Base-by-base conservation (phyloP, 2,797 vertebrate genomes). In the Cirrhinus mrigala region DNA sequence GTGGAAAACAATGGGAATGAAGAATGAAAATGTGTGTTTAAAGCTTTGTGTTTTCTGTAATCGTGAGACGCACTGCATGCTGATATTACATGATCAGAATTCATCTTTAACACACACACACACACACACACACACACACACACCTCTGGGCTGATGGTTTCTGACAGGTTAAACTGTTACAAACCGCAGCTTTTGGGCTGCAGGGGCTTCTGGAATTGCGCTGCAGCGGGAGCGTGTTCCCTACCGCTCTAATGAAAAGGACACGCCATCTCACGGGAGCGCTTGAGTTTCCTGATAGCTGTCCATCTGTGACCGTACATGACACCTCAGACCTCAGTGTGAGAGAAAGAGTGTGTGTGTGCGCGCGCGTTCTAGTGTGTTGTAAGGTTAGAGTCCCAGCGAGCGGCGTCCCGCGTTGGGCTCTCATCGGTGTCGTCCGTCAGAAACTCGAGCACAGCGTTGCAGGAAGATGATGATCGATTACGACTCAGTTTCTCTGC, bases 281-380 rank as follows among this genome's bases (percentile, higher is more conserved):
- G 94, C 94, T 97, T 95, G 85, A 0, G 80, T 96, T 97, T 95
- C 91, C 93, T 93, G 93, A 91, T 93, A 95, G 95, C 94, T 94
- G 94, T 95, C 92, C 91, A 93, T 94, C 94, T 95, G 94, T 93
- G 93, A 92, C 91, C 84, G 90, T 79, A 64, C 75, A 82, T 82
- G 88, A 91, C 91, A 76, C 82, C 86, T 84, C 87, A 83, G 60
- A 64, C 58, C 58, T 60, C 58, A 62, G 58, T 29, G 76, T 54
- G 68, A 40, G 85, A 48, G 81, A 44, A n/a, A 24, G 82, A 33
- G 70, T 33, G 52, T 20, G 74, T 46, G 48, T n/a, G 75, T 40
- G 76, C 1, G 54, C 20, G 44, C 20, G 56, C 9, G 62, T 40
- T 11, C 14, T 48, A 46, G 48, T 82, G 84, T 40, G 77, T 40